Base-by-base conservation (phyloP, 2,888 invertebrate species). In the Hyalella azteca region DNA sequence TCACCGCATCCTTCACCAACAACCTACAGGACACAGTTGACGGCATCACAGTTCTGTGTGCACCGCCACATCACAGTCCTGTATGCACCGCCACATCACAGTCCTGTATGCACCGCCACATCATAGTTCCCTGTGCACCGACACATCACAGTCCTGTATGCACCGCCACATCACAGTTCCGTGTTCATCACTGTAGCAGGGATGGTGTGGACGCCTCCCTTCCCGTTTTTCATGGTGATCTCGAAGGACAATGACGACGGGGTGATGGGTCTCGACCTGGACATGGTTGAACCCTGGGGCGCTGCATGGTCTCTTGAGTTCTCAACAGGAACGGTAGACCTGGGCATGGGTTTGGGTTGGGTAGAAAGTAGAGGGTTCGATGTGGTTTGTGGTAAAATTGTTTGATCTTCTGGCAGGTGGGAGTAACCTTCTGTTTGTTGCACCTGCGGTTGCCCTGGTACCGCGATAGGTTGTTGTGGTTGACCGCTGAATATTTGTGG, bases 181-280 rank as follows among this genome's bases (percentile, higher is more conserved):
- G 82, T 82, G 59, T 82, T 76, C 40, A 82, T 76, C 13, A 82
- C 77, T 29, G 78, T 80, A 73, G 80, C 59, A 48, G 78, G 78
- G n/a, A 80, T 79, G 11, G 82, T 80, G n/a, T 75, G 75, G 26
- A 75, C 41, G 7, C 22, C n/a, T 41, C 45, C 36, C n/a, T 45
- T 45, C 29, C 41, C 40, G 75, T 75, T 75, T 29, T 75, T 75
- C 75, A 75, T 75, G 26, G 19, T 75, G 41, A 75, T 75, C 45
- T 75, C 75, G 19, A 75, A 45, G 4, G 75, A 40, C 54, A 73
- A 54, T n/a, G 82, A 82, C 13, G 54, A 78, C 29, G 82, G 82
- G n/a, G 82, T 82, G 26, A 79, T 60, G 5, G 82, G 80, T 3
- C 82, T 76, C 36, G 75, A 75, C 40, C 75, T 32, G 2, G 75